Evolutionary conservation across 2,797 vertebrate species (phyloP).

Genomic region (Scolopax bukidnonensis): DNA sequence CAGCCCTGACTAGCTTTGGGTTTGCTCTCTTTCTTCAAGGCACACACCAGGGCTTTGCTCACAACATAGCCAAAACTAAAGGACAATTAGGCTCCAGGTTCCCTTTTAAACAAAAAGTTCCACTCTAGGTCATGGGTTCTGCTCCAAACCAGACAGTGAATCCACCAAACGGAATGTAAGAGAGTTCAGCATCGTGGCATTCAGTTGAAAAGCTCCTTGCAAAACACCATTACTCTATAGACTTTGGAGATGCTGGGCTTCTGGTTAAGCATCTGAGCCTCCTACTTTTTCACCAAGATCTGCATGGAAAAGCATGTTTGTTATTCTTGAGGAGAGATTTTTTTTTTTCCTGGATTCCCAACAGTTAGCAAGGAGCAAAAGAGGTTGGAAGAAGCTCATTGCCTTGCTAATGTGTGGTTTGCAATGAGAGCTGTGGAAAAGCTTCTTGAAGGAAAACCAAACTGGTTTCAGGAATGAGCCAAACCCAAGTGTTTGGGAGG

Average conservation of each 20-base stretch:
- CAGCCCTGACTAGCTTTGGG: neutral
- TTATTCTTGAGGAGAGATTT: neutral
- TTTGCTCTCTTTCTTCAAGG: neutral
- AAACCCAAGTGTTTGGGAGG: conserved; percentile 63
- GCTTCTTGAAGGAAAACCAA: conserved; percentile 57
- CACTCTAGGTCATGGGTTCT: neutral
- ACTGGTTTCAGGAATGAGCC: conserved; percentile 18
- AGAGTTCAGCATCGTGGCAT: neutral
- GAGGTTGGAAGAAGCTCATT: conserved; percentile 16
- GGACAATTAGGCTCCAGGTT: conserved; percentile 32
- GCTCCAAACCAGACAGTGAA: conserved; percentile 27
- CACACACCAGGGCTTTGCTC: neutral
- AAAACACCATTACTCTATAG: rapidly evolving
- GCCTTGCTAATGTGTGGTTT: conserved; percentile 65
- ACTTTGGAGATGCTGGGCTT: neutral
- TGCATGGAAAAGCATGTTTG: neutral
- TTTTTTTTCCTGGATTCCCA: neutral
- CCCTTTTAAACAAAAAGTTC: conserved; percentile 5
- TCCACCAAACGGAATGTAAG: neutral
- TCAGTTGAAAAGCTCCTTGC: neutral
- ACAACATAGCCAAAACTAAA: conserved; percentile 28
- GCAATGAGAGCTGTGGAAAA: conserved; percentile 37
- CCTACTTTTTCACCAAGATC: neutral
- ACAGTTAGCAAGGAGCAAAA: neutral
- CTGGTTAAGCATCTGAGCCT: neutral